These are phyloP conservation scores for Cryptocephalus primarius DNA, from an alignment of 2,888 invertebrate genomes.

Conservation along the genomic window DNA sequence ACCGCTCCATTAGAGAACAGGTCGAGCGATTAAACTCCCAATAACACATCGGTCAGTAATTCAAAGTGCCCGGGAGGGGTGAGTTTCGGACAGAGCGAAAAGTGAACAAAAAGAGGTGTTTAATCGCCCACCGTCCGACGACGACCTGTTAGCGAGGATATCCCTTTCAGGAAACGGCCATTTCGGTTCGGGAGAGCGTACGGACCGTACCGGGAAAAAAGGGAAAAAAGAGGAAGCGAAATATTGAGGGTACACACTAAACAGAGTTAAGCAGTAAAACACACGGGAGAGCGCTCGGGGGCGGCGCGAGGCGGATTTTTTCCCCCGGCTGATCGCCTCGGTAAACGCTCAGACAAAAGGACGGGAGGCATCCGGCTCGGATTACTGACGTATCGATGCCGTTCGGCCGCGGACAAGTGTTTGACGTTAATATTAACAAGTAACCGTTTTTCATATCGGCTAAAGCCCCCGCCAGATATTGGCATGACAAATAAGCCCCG, in stretches of 20 bases:
- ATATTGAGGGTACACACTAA: neutral
- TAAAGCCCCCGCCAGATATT: slow-evolving; percentile 16
- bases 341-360: neutral
- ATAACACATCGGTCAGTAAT: too few species aligned
- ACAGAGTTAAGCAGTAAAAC: neutral
- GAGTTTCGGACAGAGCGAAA: too few species aligned
- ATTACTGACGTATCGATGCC: neutral
- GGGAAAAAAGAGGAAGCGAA: neutral
- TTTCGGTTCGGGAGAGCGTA: too few species aligned
- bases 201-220: neutral
- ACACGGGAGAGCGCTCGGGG: neutral
- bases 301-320: neutral
- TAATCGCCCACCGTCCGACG: too few species aligned
- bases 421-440: slow-evolving; percentile 31
- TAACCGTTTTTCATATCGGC: slow-evolving; percentile 27
- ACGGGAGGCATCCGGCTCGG: neutral
- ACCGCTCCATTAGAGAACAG: too few species aligned
- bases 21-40: too few species aligned
- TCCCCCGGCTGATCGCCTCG: neutral
- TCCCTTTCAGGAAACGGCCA: too few species aligned
- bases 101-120: too few species aligned
- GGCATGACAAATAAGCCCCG: slow-evolving; percentile 19
- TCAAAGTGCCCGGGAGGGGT: too few species aligned
- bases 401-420: slow-evolving; percentile 17
- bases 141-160: too few species aligned